Evolutionary conservation across 2,113 vertebrate species (phyloP).

Genomic region (Speoplatyrhinus poulsoni): DNA sequence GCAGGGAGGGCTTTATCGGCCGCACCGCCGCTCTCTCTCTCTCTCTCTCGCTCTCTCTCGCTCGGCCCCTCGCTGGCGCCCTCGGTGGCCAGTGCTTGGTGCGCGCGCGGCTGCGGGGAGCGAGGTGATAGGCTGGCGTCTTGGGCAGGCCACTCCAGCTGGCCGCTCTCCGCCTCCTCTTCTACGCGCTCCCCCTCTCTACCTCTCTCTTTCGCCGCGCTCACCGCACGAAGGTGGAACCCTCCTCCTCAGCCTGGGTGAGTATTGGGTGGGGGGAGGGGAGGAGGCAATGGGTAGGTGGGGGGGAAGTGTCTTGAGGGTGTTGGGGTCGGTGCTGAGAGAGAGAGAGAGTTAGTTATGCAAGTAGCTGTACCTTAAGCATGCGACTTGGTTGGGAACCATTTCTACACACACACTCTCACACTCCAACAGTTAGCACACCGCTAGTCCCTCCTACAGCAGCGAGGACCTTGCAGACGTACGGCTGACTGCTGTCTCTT

Average conservation of each 20-base stretch:
- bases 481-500: constrained; percentile 62
- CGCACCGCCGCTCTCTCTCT: constrained; percentile 16
- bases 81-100: constrained; percentile 62
- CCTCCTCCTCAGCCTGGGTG: constrained; percentile 41
- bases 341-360: constrained; percentile 15
- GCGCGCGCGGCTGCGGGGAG: constrained; percentile 53
- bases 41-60: constrained; percentile 10
- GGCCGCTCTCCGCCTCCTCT: constrained; percentile 55
- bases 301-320: not conserved
- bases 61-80: constrained; percentile 40
- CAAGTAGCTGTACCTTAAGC: constrained; percentile 42
- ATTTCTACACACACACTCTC: constrained; percentile 42
- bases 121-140: constrained; percentile 76
- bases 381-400: constrained; percentile 51
- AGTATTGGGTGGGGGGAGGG: constrained; percentile 13
- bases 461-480: constrained; percentile 62
- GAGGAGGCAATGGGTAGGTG: constrained; percentile 8
- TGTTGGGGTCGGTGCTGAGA: not conserved
- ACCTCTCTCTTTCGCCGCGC: constrained; percentile 59
- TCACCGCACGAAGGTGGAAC: constrained; percentile 70
- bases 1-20: constrained; percentile 82
- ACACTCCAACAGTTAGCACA: constrained; percentile 33
- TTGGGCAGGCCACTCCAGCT: constrained; percentile 71
- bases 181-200: constrained; percentile 27
- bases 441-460: constrained; percentile 67